Evolutionary conservation across 1,140 invertebrate species (phyloP).

Genomic region (Drosophila rhopaloa): DNA sequence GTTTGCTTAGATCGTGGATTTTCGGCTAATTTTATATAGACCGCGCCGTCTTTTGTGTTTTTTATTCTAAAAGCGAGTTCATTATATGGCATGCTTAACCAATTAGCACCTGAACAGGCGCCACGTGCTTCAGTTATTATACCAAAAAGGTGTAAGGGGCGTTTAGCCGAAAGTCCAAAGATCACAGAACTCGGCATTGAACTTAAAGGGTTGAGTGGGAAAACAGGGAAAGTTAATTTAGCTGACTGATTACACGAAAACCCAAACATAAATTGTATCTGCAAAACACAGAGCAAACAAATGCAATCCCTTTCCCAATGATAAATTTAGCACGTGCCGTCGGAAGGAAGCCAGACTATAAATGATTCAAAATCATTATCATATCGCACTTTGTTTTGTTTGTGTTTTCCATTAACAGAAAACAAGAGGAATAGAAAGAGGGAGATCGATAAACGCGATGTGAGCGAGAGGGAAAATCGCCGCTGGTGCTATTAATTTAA

Average conservation of each 20-base stretch:
- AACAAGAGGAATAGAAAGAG: constrained; percentile 3
- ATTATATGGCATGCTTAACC: constrained; percentile 66
- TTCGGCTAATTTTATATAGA: constrained; percentile 36
- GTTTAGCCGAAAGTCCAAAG: constrained; percentile 20
- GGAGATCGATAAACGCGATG: constrained; percentile 4
- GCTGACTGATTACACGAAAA: constrained; percentile 23
- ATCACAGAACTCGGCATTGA: constrained; percentile 17
- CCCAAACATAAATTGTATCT: constrained; percentile 12
- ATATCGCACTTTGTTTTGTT: constrained; percentile 55
- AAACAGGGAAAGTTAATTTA: constrained; percentile 10
- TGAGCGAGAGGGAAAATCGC: neutral
- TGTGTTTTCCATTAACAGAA: constrained; percentile 39
- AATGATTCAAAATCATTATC: constrained; percentile 68
- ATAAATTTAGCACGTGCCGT: constrained; percentile 53
- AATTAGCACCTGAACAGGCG: constrained; percentile 57
- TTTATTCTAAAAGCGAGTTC: constrained; percentile 25
- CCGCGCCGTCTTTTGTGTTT: constrained; percentile 15
- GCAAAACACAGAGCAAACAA: constrained; percentile 2
- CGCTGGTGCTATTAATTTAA: constrained; percentile 20
- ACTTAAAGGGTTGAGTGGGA: neutral
- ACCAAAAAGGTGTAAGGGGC: constrained; percentile 1
- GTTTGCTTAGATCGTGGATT: constrained; percentile 17
- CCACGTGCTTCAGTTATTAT: constrained; percentile 41
- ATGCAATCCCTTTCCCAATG: constrained; percentile 10
- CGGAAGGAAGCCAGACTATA: constrained; percentile 42